A percentile compares a stretch with the other conserved stretches of the same genome.
Conservation (phyloP, 2,797 vertebrate species). For the Megalops cyprinoides region DNA sequence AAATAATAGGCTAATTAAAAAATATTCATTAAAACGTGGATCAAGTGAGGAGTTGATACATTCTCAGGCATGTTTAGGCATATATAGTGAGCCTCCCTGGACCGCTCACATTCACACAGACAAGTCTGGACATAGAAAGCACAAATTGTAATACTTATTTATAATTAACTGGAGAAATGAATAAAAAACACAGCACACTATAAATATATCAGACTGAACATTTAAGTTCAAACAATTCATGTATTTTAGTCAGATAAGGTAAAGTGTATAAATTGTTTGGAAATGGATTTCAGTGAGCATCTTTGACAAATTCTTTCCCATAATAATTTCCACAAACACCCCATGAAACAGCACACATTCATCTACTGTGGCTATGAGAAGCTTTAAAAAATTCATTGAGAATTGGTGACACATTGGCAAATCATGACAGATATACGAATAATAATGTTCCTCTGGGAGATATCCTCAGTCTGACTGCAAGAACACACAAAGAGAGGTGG, state of each 20-base stretch:
- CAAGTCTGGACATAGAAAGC: background rate
- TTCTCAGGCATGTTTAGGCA: background rate
- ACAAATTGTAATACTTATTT: background rate
- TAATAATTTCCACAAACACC: background rate
- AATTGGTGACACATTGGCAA: background rate
- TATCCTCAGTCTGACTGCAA: no score
- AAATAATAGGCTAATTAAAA: background rate
- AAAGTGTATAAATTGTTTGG: no score
- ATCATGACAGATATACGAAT: no score
- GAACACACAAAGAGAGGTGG: no score
- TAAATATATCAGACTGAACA: no score
- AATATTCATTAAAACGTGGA: background rate
- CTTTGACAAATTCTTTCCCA: background rate
- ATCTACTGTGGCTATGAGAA: background rate
- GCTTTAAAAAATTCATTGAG: background rate
- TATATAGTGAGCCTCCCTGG: background rate
- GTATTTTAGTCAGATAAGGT: no score
- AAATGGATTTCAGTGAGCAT: no score
- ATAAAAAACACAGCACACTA: no score
- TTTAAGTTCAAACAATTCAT: no score
- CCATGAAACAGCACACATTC: background rate
- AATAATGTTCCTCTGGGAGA: no score
- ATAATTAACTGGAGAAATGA: background rate
- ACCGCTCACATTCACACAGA: background rate
- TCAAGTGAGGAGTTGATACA: background rate